Evolutionary conservation across 2,113 vertebrate species (phyloP), one percentile per base, ranked within the genome.

Genomic region (Sinocyclocheilus anshuiensis): DNA sequence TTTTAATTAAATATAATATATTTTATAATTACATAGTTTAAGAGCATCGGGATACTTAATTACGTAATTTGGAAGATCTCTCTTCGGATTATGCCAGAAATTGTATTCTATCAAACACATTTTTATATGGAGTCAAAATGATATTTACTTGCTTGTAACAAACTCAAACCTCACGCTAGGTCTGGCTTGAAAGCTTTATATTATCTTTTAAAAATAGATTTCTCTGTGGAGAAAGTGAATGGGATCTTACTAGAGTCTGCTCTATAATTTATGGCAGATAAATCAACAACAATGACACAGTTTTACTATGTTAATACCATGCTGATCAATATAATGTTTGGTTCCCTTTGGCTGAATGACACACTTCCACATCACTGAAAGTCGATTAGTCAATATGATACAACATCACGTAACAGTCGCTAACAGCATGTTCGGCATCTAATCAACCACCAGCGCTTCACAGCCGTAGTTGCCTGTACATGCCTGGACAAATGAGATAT

Each of bases 381-480:
- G 39, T 48, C 22, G 8, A 42, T 39, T 7, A 61, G 33, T 77
- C 77, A 79, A 59, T 79, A 79, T 48, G 36, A 81, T 26, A 63
- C 22, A 15, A n/a, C 18, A n/a, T 36, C 53, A 78, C 5, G 18
- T 45, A 36, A 36, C 55, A 15, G 20, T 4, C 3, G 42, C 72
- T 72, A 71, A 75, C 22, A 75, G 39, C 11, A 15, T 15, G 72
- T 75, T 24, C 48, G 39, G 72, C 42, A 75, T n/a, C 72, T 75
- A 50, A 50, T 50, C 2, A 48, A 72, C 20, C 20, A 22, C 20
- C 36, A 22, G 18, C 10, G 33, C 69, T 72, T 72, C 69, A 72
- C 20, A n/a, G 71, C 20, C 22, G 4, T 42, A 9, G 9, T n/a
- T 42, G 20, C 36, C 13, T 53, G 50, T 53, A 6, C 50, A 53